Evolutionary conservation across 2,888 invertebrate genomes (phyloP).

Genomic region (Camponotus fellah): DNA sequence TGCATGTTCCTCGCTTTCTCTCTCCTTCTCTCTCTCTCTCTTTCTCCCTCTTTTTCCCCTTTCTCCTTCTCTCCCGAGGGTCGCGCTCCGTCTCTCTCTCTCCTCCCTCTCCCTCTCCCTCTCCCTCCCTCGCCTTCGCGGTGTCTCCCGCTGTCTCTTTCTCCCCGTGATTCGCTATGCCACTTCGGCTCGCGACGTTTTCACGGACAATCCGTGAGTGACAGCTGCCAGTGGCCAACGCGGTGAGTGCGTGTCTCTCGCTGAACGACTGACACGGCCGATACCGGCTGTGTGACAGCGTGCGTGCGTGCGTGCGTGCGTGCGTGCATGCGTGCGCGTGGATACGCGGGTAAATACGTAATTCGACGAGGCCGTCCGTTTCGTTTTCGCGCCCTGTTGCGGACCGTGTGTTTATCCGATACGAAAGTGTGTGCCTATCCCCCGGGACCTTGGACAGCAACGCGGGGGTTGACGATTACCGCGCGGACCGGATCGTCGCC

Average conservation of each 20-base stretch:
- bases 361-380: slow-evolving; percentile 29
- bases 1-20: slow-evolving; percentile 68
- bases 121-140: slow-evolving; percentile 51
- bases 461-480: slow-evolving; percentile 66
- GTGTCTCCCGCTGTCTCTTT: slow-evolving; percentile 58
- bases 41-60: slow-evolving; percentile 45
- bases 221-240: slow-evolving; percentile 79
- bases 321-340: slow-evolving; percentile 57
- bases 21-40: slow-evolving; percentile 52
- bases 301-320: slow-evolving; percentile 64
- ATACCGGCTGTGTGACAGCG: slow-evolving; percentile 56
- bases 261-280: slow-evolving; percentile 57
- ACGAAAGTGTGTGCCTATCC: slow-evolving; percentile 69
- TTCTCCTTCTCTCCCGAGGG: not conserved
- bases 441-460: slow-evolving; percentile 55
- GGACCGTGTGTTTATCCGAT: slow-evolving; percentile 62
- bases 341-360: slow-evolving; percentile 50
- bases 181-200: slow-evolving; percentile 78
- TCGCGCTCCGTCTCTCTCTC: slow-evolving; percentile 43
- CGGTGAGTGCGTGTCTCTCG: slow-evolving; percentile 72
- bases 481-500: slow-evolving; percentile 32
- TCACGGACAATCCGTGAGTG: slow-evolving; percentile 79
- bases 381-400: slow-evolving; percentile 43
- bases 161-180: slow-evolving; percentile 74
- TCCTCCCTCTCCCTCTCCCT: slow-evolving; percentile 56